A percentile compares a stretch with the other conserved stretches of the same genome.
Conservation (phyloP, 2,113 vertebrate species). For the Ardeotis arabs region DNA sequence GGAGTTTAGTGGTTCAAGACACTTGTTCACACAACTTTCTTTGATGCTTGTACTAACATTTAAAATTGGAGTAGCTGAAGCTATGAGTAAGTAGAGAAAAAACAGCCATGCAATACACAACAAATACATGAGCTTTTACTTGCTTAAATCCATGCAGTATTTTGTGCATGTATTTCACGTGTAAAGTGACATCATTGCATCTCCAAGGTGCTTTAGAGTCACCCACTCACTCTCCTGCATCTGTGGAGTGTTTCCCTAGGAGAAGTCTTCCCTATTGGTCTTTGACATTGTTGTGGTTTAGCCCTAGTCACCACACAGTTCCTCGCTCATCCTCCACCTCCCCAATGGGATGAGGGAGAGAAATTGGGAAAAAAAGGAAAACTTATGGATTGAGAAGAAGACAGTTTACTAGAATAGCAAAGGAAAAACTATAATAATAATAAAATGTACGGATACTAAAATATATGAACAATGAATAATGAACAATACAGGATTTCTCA, state of each 20-base stretch:
- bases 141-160: not conserved
- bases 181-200: not conserved
- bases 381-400: no score
- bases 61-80: not conserved
- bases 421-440: no score
- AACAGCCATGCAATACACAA: not conserved
- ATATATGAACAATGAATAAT: no score
- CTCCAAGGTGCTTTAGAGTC: not conserved
- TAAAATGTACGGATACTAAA: no score
- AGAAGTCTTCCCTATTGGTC: not conserved
- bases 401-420: no score
- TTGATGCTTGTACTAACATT: not conserved
- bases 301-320: no score
- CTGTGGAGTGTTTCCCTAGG: not conserved
- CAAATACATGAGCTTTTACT: not conserved
- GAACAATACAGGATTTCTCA: no score
- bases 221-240: not conserved
- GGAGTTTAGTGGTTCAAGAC: not conserved
- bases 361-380: no score
- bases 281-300: not conserved
- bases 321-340: no score
- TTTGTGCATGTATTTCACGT: not conserved
- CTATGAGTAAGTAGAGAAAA: not conserved
- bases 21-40: not conserved
- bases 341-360: no score